phyloP scores from a whole-genome alignment of 2,797 vertebrate species.

The Gymnoscopelus microlampas region DNA sequence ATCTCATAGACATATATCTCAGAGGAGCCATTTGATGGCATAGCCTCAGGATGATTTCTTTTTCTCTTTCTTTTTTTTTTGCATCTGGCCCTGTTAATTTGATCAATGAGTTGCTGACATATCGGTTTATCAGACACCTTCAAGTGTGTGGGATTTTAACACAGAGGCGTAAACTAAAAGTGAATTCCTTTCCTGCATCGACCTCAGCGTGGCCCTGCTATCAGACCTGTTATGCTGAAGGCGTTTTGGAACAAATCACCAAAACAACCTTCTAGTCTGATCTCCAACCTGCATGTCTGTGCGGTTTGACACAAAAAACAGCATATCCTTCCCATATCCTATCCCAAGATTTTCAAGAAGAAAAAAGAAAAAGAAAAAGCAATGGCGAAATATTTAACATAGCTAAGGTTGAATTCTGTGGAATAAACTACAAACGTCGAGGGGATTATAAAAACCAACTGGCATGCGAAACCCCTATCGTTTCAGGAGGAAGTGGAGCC shows the following conservation, averaged over 20 bases:
- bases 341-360: constrained; percentile 13
- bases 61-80: no score
- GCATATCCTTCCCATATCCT: constrained; percentile 17
- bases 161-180: constrained; percentile 33
- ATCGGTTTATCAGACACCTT: constrained; percentile 46
- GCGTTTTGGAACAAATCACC: constrained; percentile 13
- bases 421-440: constrained; percentile 70
- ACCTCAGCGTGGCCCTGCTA: constrained; percentile 6
- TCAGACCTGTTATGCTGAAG: constrained; percentile 5
- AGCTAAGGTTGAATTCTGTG: constrained; percentile 67
- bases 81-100: constrained; percentile 21
- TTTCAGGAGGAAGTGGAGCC: constrained; percentile 77
- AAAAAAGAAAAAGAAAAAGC: constrained; percentile 15
- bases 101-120: constrained; percentile 35
- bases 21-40: constrained; percentile 36
- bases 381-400: constrained; percentile 70
- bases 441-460: constrained; percentile 75
- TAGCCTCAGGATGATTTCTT: constrained; percentile 2
- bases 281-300: not conserved
- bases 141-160: constrained; percentile 19
- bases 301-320: constrained; percentile 32
- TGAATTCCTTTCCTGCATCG: constrained; percentile 28
- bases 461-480: constrained; percentile 73
- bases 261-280: not conserved
- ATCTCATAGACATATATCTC: constrained; percentile 33